Conservation (phyloP, 2,888 invertebrate species). For the Phrixothrix hirtus region DNA sequence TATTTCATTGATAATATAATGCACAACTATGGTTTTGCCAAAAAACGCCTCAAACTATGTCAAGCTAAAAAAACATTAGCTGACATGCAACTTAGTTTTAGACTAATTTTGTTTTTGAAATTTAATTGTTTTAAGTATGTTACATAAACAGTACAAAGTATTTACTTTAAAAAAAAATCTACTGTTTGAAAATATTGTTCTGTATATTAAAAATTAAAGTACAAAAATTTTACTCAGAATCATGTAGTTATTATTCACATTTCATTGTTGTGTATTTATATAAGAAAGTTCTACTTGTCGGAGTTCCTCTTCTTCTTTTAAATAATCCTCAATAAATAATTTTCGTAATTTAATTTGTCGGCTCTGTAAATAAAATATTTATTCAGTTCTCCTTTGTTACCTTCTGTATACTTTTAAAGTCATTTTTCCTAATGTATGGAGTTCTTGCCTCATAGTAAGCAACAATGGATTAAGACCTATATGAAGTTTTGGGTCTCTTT, state of each 20-base stretch:
- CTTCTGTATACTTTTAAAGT: conserved; percentile 8
- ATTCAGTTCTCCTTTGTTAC: not conserved
- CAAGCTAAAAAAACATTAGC: too few species aligned
- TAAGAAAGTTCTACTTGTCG: conserved; percentile 42
- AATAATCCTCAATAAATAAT: conserved; percentile 41
- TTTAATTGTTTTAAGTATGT: too few species aligned
- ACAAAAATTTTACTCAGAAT: too few species aligned
- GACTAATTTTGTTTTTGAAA: too few species aligned
- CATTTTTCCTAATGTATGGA: conserved; percentile 23
- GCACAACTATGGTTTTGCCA: too few species aligned
- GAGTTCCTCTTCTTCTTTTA: conserved; percentile 42
- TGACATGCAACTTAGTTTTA: too few species aligned
- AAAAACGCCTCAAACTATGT: too few species aligned
- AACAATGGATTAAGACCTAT: conserved; percentile 38
- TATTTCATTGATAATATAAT: too few species aligned
- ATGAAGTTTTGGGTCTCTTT: conserved; percentile 34
- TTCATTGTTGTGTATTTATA: conserved; percentile 36
- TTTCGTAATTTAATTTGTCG: conserved; percentile 38
- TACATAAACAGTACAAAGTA: too few species aligned
- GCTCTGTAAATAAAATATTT: conserved; percentile 23
- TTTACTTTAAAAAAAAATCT: too few species aligned
- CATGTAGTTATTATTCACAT: conserved; percentile 18
- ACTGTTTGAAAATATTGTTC: too few species aligned
- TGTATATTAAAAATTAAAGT: too few species aligned
- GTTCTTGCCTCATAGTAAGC: conserved; percentile 38